A percentile compares a stretch with the other conserved stretches of the same genome.
phyloP scores from a whole-genome alignment of 1,140 invertebrate genomes.

The Diplogasteroides magnus region DNA sequence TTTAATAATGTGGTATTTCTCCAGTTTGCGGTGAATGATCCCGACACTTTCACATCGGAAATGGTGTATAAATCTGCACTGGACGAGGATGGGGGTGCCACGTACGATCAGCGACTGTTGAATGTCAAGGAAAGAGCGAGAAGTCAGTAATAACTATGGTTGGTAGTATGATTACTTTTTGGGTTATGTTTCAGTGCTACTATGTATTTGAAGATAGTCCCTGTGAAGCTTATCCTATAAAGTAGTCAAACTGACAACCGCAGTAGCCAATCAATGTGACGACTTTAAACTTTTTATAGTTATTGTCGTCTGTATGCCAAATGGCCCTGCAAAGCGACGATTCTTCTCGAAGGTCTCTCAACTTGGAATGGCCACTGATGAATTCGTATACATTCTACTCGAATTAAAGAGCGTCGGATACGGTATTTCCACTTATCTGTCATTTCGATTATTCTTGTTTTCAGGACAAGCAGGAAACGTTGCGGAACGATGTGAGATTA shows the following conservation, averaged over 20 bases:
- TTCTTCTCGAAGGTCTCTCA: neutral
- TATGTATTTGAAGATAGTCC: no score
- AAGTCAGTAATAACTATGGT: neutral
- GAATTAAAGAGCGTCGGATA: neutral
- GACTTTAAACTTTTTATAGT: neutral
- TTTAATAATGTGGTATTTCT: no score
- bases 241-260: no score
- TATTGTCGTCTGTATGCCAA: neutral
- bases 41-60: no score
- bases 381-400: neutral
- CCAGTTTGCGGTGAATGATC: no score
- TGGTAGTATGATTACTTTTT: no score
- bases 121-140: neutral
- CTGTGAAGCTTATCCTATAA: no score
- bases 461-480: neutral
- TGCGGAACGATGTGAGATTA: neutral
- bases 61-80: neutral
- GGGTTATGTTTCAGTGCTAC: neutral
- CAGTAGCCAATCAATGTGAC: no score
- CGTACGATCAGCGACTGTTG: no score
- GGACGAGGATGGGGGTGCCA: neutral
- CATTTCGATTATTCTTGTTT: neutral
- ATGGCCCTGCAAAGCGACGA: neutral
- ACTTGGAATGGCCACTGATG: neutral
- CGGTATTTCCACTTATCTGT: neutral